A percentile compares a stretch with the other conserved stretches of the same genome.
phyloP scores from a whole-genome alignment of 37 sponge, comb jelly and placozoan species.

The Eunapius fragilis region DNA sequence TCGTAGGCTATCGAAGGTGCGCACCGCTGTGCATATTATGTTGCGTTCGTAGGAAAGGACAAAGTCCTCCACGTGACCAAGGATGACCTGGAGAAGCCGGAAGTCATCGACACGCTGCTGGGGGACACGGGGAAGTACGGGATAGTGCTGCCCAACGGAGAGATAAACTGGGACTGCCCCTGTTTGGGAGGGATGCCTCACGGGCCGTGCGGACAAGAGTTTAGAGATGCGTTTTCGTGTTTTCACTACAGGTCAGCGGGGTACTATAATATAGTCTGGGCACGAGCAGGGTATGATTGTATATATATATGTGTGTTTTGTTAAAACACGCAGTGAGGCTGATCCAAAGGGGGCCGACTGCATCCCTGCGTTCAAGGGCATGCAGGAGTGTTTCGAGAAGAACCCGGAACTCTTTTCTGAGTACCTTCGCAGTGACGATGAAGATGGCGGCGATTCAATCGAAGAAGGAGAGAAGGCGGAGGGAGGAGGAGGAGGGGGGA shows the following conservation, averaged over 20 bases:
- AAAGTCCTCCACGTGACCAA: slow-evolving; percentile 76
- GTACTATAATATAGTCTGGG: slow-evolving; percentile 5
- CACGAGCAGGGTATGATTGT: no score
- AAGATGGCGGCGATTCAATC: neutral
- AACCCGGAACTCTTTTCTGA: slow-evolving; percentile 62
- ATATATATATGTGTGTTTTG: no score
- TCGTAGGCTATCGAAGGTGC: no score
- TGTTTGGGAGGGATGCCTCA: slow-evolving; percentile 88
- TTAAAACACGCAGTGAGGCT: slow-evolving; percentile 63
- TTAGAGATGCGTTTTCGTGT: slow-evolving; percentile 84
- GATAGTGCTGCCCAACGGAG: slow-evolving; percentile 82
- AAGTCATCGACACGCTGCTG: slow-evolving; percentile 31
- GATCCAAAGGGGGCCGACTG: slow-evolving; percentile 86
- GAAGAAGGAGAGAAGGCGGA: neutral
- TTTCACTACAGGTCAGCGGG: slow-evolving; percentile 88
- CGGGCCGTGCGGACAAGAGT: slow-evolving; percentile 87
- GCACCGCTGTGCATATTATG: no score
- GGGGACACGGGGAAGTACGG: slow-evolving; percentile 69
- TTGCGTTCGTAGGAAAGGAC: slow-evolving; percentile 66
- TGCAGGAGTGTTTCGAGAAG: slow-evolving; percentile 83
- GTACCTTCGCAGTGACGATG: slow-evolving; percentile 44
- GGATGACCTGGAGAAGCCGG: slow-evolving; percentile 75
- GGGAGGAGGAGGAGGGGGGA: no score
- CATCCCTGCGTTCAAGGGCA: slow-evolving; percentile 68
- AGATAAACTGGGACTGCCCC: slow-evolving; percentile 97